Evolutionary conservation across 2,113 vertebrate genomes (phyloP), one percentile per base, ranked within the genome.

Genomic region (Strix aluco): DNA sequence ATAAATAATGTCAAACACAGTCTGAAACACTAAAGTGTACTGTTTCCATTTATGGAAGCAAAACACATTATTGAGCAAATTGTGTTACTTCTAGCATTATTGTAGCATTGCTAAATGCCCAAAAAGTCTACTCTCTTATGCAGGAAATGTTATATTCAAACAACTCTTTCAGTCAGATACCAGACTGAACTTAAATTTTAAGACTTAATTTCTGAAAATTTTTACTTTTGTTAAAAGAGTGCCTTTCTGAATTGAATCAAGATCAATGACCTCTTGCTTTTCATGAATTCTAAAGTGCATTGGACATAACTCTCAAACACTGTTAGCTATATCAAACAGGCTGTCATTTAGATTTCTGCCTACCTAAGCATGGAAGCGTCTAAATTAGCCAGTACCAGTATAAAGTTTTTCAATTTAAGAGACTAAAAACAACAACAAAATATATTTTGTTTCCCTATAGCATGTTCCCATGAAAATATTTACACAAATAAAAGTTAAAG

Each of bases 21-120:
- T 30, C 13, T 62, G 67, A 71, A 90, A 72, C 7, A 3, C 5
- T n/a, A 73, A n/a, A 0, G 1, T 34, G 2, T 1, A 6, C 10
- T 38, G 2, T 30, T 70, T 57, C 3, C 3, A 10, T 51, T 87
- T 47, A 23, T 19, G 9, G 12, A 59, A 71, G 4, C 7, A 84
- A 89, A 81, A 30, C 7, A 38, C 9, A 15, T 34, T 61, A 26
- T 32, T 62, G 17, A 89, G 10, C 13, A 93, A 91, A 55, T 4
- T 29, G 2, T 74, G 4, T 54, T 62, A 58, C 9, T 89, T 74
- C 10, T 17, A 59, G 11, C 8, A 22, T 29, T 54, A 42, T 3
- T 81, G 26, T 16, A 65, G 8, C 6, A 38, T 34, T 51, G 6
- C 7, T 57, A 81, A 89, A 73, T 38, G 20, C 5, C 19, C 42